Percentiles rank a stretch among this genome's conserved stretches.
Conservation (phyloP, 1,140 invertebrate genomes). For the Drosophila nikananu region DNA sequence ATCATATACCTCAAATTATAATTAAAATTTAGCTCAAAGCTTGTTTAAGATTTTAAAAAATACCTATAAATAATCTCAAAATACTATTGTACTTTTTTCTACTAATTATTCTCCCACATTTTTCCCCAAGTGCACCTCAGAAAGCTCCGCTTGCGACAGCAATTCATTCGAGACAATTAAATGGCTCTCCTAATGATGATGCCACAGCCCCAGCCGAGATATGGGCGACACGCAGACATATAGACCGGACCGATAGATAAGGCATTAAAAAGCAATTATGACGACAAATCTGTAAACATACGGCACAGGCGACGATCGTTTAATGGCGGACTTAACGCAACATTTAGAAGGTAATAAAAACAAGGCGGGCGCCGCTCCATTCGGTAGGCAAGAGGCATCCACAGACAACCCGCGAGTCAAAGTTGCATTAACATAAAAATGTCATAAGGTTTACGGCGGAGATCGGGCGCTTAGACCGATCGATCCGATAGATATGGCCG, state of each 20-base stretch:
- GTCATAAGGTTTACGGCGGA: conserved; percentile 76
- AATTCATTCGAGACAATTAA: conserved; percentile 51
- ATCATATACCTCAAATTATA: neutral
- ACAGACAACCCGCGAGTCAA: conserved; percentile 41
- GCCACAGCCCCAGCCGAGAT: conserved; percentile 20
- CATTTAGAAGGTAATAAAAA: conserved; percentile 84
- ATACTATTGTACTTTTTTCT: neutral
- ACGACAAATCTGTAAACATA: conserved; percentile 85
- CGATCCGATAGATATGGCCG: conserved; percentile 50
- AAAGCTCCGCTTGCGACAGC: conserved; percentile 48
- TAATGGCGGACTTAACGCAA: conserved; percentile 84
- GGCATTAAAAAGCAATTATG: conserved; percentile 85
- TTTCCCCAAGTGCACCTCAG: neutral
- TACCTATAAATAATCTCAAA: neutral
- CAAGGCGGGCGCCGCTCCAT: conserved; percentile 46
- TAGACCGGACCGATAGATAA: conserved; percentile 67
- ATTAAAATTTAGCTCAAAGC: neutral
- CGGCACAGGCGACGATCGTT: conserved; percentile 68
- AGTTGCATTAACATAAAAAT: conserved; percentile 85
- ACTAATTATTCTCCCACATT: neutral
- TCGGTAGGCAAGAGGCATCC: conserved; percentile 8
- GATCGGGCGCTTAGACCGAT: conserved; percentile 74
- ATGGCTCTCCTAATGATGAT: conserved; percentile 56
- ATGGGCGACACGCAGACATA: conserved; percentile 22
- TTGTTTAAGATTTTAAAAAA: neutral